Evolutionary conservation across 2,888 invertebrate species (phyloP).

Genomic region (Melanchra persicariae): DNA sequence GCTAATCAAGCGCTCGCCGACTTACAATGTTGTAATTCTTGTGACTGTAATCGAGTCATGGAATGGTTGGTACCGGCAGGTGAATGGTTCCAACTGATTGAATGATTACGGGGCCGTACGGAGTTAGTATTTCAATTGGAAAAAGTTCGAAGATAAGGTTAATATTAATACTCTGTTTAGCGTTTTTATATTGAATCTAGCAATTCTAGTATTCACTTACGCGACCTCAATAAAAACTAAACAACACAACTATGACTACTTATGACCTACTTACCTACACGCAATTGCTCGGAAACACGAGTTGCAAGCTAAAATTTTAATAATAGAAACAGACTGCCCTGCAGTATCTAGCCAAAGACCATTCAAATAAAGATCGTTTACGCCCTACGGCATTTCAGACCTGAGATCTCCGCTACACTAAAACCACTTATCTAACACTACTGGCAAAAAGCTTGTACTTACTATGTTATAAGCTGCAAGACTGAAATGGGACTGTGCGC

Average conservation of each 20-base stretch:
- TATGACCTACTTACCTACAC: neutral
- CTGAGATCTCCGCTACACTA: no score
- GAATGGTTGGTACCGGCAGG: constrained; percentile 23
- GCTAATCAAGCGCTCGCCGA: constrained; percentile 11
- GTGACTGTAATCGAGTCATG: constrained; percentile 42
- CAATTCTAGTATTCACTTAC: constrained; percentile 9
- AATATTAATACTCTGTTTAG: neutral
- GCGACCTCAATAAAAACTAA: neutral
- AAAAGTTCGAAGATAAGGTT: neutral
- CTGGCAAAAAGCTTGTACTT: no score
- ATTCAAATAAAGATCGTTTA: neutral
- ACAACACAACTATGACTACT: constrained; percentile 9
- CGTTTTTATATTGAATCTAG: constrained; percentile 23
- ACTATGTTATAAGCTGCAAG: no score
- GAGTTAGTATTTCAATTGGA: constrained; percentile 17
- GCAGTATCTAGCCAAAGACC: neutral
- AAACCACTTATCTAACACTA: no score
- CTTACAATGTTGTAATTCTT: constrained; percentile 23
- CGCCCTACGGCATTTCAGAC: no score
- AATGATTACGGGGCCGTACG: constrained; percentile 44
- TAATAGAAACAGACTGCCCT: neutral
- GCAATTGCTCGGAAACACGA: constrained; percentile 10
- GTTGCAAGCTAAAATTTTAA: neutral
- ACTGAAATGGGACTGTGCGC: neutral
- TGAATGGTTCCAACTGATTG: constrained; percentile 51